These are phyloP conservation scores for Anticlea derivata DNA, from an alignment of 2,888 invertebrate species.

Conservation along the genomic window DNA sequence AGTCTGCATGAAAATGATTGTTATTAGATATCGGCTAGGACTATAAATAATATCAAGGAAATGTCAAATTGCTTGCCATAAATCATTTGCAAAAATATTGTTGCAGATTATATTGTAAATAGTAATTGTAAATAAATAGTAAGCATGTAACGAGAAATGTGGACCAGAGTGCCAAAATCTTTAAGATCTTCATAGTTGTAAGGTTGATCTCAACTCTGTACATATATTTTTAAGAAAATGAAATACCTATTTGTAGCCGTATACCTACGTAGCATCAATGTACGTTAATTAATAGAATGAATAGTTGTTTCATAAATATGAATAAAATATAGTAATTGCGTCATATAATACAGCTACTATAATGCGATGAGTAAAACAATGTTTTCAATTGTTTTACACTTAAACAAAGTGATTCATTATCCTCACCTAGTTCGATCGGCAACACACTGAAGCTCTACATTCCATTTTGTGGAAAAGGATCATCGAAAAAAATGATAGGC, in stretches of 20 bases:
- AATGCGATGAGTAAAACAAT: no score
- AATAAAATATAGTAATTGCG: no score
- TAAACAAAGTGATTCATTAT: no score
- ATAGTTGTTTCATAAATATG: neutral
- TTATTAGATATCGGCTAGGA: no score
- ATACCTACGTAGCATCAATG: neutral
- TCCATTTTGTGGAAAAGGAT: no score
- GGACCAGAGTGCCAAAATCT: conserved; percentile 81
- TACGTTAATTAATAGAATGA: no score
- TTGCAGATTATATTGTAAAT: conserved; percentile 43
- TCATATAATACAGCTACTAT: no score
- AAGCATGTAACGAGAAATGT: conserved; percentile 50
- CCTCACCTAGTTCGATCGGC: no score
- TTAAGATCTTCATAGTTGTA: conserved; percentile 74
- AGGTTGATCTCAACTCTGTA: conserved; percentile 81
- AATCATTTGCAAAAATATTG: conserved; percentile 41
- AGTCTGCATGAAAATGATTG: no score
- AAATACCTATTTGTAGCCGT: conserved; percentile 22
- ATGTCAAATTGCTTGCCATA: conserved; percentile 29
- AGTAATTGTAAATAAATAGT: conserved; percentile 35
- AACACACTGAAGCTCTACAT: no score
- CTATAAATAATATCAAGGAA: neutral
- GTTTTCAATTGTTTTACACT: no score
- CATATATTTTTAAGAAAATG: conserved; percentile 50
- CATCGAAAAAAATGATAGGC: no score